Evolutionary conservation across 2,888 invertebrate species (phyloP).

Genomic region (Platypus cylindrus): DNA sequence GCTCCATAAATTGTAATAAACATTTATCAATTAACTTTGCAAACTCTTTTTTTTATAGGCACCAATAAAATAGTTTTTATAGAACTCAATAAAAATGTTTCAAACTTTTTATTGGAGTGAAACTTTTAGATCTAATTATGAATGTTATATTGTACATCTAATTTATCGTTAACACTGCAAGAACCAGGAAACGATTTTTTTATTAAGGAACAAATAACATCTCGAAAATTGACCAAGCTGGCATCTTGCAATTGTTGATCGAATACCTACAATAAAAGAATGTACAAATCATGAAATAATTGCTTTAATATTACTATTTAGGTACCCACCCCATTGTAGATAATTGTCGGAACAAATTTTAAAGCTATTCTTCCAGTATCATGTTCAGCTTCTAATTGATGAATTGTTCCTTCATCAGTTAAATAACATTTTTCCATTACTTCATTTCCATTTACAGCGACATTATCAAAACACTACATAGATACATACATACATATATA

Average conservation of each 20-base stretch:
- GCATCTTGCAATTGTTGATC: conserved; percentile 32
- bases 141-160: too few relatives aligned
- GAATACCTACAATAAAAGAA: conserved; percentile 19
- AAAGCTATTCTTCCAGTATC: conserved; percentile 35
- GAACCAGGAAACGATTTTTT: conserved; percentile 16
- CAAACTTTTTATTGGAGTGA: too few relatives aligned
- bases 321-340: conserved; percentile 38
- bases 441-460: conserved; percentile 30
- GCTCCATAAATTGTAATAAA: too few relatives aligned
- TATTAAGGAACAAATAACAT: conserved; percentile 31
- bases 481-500: too few relatives aligned
- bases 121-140: too few relatives aligned
- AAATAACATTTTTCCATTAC: conserved; percentile 32
- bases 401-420: conserved; percentile 31
- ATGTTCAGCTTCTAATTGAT: conserved; percentile 40
- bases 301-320: neutral
- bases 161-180: too few relatives aligned
- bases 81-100: too few relatives aligned
- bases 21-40: too few relatives aligned
- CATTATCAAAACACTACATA: conserved; percentile 34
- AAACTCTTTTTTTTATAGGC: too few relatives aligned
- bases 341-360: conserved; percentile 41
- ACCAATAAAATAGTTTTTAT: too few relatives aligned
- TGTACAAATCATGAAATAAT: conserved; percentile 1
- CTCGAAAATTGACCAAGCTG: conserved; percentile 33